Base-by-base conservation (phyloP, 2,888 invertebrate genomes). In the Volucella bombylans region DNA sequence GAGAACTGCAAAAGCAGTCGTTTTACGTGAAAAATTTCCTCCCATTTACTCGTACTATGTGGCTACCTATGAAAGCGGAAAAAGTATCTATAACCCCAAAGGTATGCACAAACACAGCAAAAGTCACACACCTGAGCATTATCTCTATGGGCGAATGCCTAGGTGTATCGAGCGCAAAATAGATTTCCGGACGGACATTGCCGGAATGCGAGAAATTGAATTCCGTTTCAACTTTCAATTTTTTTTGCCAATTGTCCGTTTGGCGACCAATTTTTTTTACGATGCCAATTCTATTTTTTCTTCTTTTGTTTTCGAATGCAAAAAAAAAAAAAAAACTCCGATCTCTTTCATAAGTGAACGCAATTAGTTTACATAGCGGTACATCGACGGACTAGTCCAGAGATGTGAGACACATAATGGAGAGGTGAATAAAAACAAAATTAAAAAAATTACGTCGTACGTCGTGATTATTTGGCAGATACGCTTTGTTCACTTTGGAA, bases 321-420 rank as follows among this genome's bases (percentile, higher is more conserved):
- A 68, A 68, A 18, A 14, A 8, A 59, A 55, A 39, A 54, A 50
- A n/a, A n/a, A n/a, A n/a, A n/a, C n/a, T n/a, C n/a, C n/a, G 59
- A 50, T 15, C 31, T 65, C 71, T 83, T 79, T 74, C 69, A 74
- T 83, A 79, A 80, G 55, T 64, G 74, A 80, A 61, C 59, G 69
- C 50, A 83, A 83, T 83, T 83, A 74, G 65, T 83, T 83, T 69
- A 67, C 83, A 74, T 55, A 83, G 57, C 83, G 68, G 82, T 74
- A 79, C 47, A 15, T 43, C 14, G n/a, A 18, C 15, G 39, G 12
- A 8, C 18, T 12, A 14, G 9, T 9, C 52, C 54, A 45, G 31
- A 31, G 52, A 62, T 62, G 72, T 62, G 62, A 61, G 52, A 62
- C 43, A 62, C 62, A 62, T 72, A 72, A 61, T 72, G 71, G 61